Base-by-base conservation (phyloP, 2,113 vertebrate genomes). In the Pangasianodon hypophthalmus region DNA sequence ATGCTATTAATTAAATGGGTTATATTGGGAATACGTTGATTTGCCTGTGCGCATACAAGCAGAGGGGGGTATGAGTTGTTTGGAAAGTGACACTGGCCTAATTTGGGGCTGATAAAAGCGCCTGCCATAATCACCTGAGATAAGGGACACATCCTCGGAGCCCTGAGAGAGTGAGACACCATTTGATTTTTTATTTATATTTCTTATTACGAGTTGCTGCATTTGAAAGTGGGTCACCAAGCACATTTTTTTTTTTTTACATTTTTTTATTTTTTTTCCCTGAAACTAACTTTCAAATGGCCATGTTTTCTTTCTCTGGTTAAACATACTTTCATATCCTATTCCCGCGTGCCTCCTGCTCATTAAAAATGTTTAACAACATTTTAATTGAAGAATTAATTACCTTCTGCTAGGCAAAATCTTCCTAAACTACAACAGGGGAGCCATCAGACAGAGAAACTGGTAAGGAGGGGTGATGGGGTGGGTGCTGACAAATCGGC, bases 341-440 rank as follows among this genome's bases (percentile, higher is more conserved):
- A 94, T 94, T 96, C 96, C 96, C 96, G 87, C 48, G 95, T 95
- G 96, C 94, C 95, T 92, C 93, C 95, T 96, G 94, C 96, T 96
- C 96, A 96, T 96, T 96, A 96, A 96, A 96, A 96, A 96, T 96
- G 96, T 96, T 96, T 96, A 96, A 96, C 96, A 96, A 96, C 96
- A 96, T 96, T 96, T 96, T 96, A 96, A 96, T 96, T 96, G 96
- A 96, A 96, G 96, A 96, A 96, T 96, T 96, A 96, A 96, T 96
- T 96, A 96, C 96, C 96, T 96, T 96, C 95, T 95, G 95, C 95
- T 93, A 93, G 93, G 94, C 94, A 94, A 96, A 96, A 94, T 94
- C 95, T 94, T 92, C 93, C 95, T 96, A 96, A 96, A 96, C 95
- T 96, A 96, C 94, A 96, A 94, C 96, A 93, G 92, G 96, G 96